Evolutionary conservation across 2,888 invertebrate species (phyloP).

Genomic region (Elmis aenea): DNA sequence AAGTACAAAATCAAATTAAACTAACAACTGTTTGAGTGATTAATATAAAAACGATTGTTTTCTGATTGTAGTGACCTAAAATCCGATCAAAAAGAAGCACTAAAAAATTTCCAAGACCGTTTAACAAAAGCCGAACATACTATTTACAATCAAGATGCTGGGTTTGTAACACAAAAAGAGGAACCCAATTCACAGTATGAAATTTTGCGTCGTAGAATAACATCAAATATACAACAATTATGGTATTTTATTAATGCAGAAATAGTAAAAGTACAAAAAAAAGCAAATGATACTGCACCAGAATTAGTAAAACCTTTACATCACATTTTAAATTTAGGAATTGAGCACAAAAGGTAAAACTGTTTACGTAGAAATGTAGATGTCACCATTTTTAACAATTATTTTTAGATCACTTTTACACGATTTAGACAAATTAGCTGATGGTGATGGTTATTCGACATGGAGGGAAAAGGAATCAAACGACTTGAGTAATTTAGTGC

Average conservation of each 20-base stretch:
- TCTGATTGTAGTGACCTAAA: conserved; percentile 40
- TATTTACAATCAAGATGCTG: conserved; percentile 41
- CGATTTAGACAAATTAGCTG: conserved; percentile 64
- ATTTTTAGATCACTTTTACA: conserved; percentile 61
- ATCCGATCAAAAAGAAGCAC: conserved; percentile 45
- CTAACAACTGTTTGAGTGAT: background rate
- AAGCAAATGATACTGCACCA: conserved; percentile 47
- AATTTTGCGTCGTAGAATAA: conserved; percentile 67
- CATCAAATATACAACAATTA: conserved; percentile 74
- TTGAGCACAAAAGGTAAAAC: conserved; percentile 72
- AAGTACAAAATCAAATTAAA: conserved; percentile 38
- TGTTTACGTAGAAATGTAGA: no score
- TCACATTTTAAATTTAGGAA: conserved; percentile 62
- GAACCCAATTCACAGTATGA: conserved; percentile 74
- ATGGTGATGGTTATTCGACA: conserved; percentile 73
- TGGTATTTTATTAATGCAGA: conserved; percentile 81
- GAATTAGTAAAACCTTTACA: conserved; percentile 60
- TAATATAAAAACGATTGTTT: background rate
- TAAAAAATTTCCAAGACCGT: conserved; percentile 46
- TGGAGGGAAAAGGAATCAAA: conserved; percentile 80
- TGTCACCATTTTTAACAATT: no score
- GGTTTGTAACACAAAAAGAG: conserved; percentile 45
- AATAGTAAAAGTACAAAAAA: conserved; percentile 60
- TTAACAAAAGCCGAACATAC: conserved; percentile 45
- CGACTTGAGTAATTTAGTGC: conserved; percentile 77